Percentiles rank a stretch among this genome's conserved stretches.
Evolutionary conservation across 2,113 vertebrate genomes (phyloP).

Genomic region (Thymallus thymallus): DNA sequence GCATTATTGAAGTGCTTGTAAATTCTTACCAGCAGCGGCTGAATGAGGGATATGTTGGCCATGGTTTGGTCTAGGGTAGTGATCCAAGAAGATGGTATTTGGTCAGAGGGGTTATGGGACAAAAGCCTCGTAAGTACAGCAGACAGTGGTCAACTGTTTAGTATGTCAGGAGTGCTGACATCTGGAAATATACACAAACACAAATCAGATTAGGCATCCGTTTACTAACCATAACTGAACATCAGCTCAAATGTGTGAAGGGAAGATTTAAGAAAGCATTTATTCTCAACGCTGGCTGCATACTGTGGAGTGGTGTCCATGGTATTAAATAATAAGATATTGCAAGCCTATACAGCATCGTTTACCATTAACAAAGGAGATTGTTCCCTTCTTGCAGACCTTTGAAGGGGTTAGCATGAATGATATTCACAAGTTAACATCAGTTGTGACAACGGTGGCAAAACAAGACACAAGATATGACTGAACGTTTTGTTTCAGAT

Average conservation of each 20-base stretch:
- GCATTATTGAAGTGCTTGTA: background rate
- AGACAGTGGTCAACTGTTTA: conserved; percentile 5
- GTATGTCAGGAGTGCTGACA: conserved; percentile 6
- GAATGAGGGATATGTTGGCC: background rate
- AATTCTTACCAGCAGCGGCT: background rate
- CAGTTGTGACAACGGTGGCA: too few species aligned
- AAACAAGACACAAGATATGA: too few species aligned
- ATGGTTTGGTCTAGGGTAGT: background rate
- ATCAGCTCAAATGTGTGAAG: conserved; percentile 3
- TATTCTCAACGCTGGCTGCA: background rate
- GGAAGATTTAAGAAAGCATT: background rate
- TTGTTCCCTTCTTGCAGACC: too few species aligned
- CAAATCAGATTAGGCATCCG: conserved; percentile 8
- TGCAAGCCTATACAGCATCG: too few species aligned
- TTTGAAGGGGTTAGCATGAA: too few species aligned
- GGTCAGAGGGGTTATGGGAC: background rate
- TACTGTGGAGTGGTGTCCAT: background rate
- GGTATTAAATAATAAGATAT: background rate
- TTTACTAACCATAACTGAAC: conserved; percentile 16
- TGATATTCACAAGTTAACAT: too few species aligned
- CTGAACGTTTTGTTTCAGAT: too few species aligned
- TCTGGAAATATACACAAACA: conserved; percentile 22
- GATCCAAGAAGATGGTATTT: background rate
- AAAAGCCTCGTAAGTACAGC: background rate
- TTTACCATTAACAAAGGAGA: too few species aligned